Conservation (phyloP, 92 coral and sea anemone species). For the Zoanthus sansibaricus region DNA sequence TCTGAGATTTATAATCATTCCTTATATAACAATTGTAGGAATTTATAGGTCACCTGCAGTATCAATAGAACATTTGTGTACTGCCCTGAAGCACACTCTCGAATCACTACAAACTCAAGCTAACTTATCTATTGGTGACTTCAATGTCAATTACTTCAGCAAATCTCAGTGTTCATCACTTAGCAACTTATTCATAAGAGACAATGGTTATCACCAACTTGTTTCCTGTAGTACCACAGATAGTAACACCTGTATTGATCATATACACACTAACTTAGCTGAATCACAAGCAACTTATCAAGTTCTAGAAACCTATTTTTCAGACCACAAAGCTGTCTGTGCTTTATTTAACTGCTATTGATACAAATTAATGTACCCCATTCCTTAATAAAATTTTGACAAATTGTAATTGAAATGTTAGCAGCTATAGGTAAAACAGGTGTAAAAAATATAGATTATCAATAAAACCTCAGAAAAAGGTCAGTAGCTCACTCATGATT, state of each 20-base stretch:
- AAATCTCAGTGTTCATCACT: conserved; percentile 42
- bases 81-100: background rate
- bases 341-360: too few relatives aligned
- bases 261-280: conserved; percentile 75
- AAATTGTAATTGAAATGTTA: conserved; percentile 12
- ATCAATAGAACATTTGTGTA: background rate
- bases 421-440: conserved; percentile 26
- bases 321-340: too few relatives aligned
- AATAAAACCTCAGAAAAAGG: conserved; percentile 9
- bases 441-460: conserved; percentile 18
- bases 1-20: background rate
- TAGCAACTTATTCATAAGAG: conserved; percentile 75
- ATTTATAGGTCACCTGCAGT: background rate
- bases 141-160: background rate
- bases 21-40: background rate
- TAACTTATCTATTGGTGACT: background rate
- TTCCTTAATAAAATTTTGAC: conserved; percentile 23
- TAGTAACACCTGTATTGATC: conserved; percentile 28
- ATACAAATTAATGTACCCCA: conserved; percentile 13
- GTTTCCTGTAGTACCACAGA: conserved; percentile 69
- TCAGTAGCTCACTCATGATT: conserved; percentile 33
- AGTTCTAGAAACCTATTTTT: conserved; percentile 11
- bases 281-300: conserved; percentile 64
- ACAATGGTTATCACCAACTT: conserved; percentile 71
- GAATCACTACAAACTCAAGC: background rate